A percentile compares a stretch with the other conserved stretches of the same genome.
Conservation (phyloP, 2,113 vertebrate species). For the Monopterus albus region DNA sequence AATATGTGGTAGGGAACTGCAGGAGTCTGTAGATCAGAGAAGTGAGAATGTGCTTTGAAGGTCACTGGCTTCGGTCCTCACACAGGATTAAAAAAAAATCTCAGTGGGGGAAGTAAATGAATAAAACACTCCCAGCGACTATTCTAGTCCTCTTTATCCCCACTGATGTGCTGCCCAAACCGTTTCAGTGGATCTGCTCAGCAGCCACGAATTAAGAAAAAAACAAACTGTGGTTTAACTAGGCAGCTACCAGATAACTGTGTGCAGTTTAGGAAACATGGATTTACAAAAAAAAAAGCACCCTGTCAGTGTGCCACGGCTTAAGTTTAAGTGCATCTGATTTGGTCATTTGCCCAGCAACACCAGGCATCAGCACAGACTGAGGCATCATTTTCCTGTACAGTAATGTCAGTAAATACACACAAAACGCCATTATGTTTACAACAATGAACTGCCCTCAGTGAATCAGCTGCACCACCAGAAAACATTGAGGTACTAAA, state of each 20-base stretch:
- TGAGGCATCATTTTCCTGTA: slow-evolving; percentile 8
- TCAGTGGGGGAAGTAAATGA: slow-evolving; percentile 67
- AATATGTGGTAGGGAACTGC: slow-evolving; percentile 39
- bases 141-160: slow-evolving; percentile 69
- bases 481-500: not conserved
- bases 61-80: slow-evolving; percentile 65
- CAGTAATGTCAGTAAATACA: not conserved
- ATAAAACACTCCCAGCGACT: slow-evolving; percentile 62
- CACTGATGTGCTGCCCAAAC: slow-evolving; percentile 65
- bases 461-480: not conserved
- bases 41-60: slow-evolving; percentile 64
- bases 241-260: slow-evolving; percentile 56
- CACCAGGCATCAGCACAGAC: slow-evolving; percentile 29
- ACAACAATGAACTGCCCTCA: not conserved
- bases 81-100: slow-evolving; percentile 52
- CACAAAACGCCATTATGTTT: not conserved
- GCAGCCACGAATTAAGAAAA: slow-evolving; percentile 18
- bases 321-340: slow-evolving; percentile 50
- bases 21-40: slow-evolving; percentile 58
- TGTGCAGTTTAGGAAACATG: slow-evolving; percentile 26
- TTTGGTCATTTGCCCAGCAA: slow-evolving; percentile 26
- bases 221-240: slow-evolving; percentile 35
- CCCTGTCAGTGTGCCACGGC: slow-evolving; percentile 41
- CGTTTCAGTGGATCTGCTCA: slow-evolving; percentile 47
- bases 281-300: slow-evolving; percentile 42